Conservation (phyloP, 1,140 invertebrate species). For the Procambarus clarkii region DNA sequence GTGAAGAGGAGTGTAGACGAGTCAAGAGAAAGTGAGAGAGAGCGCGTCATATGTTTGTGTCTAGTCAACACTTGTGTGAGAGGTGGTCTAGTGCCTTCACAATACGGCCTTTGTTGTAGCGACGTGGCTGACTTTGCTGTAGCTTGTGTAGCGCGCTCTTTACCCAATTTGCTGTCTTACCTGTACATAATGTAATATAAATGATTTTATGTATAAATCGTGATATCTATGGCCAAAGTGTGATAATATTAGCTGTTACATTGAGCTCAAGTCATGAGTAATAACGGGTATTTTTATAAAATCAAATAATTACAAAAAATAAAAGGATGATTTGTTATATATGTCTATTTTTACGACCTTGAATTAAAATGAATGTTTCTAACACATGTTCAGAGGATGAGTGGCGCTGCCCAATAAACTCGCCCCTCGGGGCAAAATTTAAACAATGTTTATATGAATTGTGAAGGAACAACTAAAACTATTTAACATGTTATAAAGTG, state of each 20-base stretch:
- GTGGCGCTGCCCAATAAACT: no score
- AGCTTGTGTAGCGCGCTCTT: constrained; percentile 4
- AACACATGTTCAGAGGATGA: background rate
- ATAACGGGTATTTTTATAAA: constrained; percentile 70
- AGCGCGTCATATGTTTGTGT: constrained; percentile 37
- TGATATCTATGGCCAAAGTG: constrained; percentile 72
- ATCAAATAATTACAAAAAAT: constrained; percentile 55
- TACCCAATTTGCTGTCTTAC: constrained; percentile 6
- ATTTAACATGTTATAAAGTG: no score
- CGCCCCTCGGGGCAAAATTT: no score
- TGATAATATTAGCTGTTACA: constrained; percentile 62
- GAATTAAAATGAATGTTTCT: background rate
- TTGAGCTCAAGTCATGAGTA: constrained; percentile 56
- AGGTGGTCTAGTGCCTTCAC: constrained; percentile 59
- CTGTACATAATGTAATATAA: constrained; percentile 48
- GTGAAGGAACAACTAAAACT: background rate
- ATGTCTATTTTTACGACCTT: constrained; percentile 27
- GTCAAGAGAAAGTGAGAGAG: background rate
- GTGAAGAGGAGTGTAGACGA: background rate
- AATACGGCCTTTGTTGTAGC: constrained; percentile 51
- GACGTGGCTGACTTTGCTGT: constrained; percentile 20
- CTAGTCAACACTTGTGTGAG: constrained; percentile 35
- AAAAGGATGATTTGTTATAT: constrained; percentile 55
- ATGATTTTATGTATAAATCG: constrained; percentile 60
- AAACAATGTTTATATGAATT: background rate